Evolutionary conservation across 2,113 vertebrate genomes (phyloP), one percentile per base, ranked within the genome.

Genomic region (Alaudala cheleensis): DNA sequence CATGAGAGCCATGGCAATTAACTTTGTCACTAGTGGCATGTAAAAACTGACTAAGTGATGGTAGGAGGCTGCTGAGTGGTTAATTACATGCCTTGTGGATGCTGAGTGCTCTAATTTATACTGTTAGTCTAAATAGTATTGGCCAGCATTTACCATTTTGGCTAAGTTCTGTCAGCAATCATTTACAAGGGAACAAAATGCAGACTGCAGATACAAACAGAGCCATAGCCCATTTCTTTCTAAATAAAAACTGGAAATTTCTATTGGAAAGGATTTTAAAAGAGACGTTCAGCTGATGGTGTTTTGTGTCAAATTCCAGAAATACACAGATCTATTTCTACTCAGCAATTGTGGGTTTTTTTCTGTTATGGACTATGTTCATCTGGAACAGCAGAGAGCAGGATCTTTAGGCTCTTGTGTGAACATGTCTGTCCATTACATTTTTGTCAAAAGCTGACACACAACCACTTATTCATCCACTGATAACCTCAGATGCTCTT

Each of bases 241-340:
- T 60, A 91, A 82, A 96, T 79, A 73, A 71, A 88, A 96, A 44
- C n/a, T 51, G n/a, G 29, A 74, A 60, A 81, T 90, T 89, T 77
- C 49, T 61, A 13, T n/a, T 33, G 28, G 51, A 23, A 84, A 90
- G 21, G 18, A 92, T 66, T 88, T 25, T 11, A 53, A 93, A 87
- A 71, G 21, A 78, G 39, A 56, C 64, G 29, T 65, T 90, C 56
- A 81, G 16, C 15, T 50, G 25, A 57, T 12, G 16, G 22, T 34
- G 26, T 19, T 90, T 72, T 82, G 44, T 61, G 69, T 73, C 57
- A 86, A 86, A 73, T 12, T 78, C 44, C 54, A 82, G 42, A 88
- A 73, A 73, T 44, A 74, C 1, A 76, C 45, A 72, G 34, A 85
- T 71, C 45, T 72, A 40, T 31, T 82, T 80, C 73, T 50, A 83